Conservation (phyloP, 2,113 vertebrate genomes). For the Equus quagga region DNA sequence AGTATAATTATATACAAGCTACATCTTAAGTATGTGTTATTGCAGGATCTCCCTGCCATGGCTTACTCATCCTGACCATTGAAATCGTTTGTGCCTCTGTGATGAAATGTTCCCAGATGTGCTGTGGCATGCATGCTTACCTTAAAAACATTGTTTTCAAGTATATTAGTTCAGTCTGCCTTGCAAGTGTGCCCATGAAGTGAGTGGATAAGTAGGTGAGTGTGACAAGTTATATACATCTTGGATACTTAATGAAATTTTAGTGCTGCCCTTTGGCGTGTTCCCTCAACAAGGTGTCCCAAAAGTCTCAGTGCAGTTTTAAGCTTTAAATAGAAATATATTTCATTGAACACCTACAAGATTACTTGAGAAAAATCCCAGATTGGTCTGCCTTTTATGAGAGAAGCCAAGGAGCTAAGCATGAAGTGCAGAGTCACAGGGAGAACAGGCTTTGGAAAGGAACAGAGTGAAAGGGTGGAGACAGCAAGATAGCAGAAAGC, state of each 20-base stretch:
- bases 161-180: neutral
- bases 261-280: neutral
- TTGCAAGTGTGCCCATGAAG: constrained; percentile 9
- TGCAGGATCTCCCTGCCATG: constrained; percentile 28
- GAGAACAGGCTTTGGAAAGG: constrained; percentile 22
- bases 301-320: neutral
- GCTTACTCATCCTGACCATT: constrained; percentile 58
- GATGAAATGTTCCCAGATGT: constrained; percentile 51
- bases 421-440: neutral
- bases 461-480: neutral
- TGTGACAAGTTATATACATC: neutral
- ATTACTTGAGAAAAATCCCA: constrained; percentile 6
- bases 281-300: neutral
- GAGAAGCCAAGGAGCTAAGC: neutral
- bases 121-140: neutral
- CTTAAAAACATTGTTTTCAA: neutral
- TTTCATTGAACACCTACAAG: neutral
- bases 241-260: neutral
- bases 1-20: constrained; percentile 75
- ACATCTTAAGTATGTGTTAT: constrained; percentile 67
- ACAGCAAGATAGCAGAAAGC: neutral
- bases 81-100: constrained; percentile 30
- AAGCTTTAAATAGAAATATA: constrained; percentile 44
- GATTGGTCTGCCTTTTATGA: neutral
- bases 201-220: neutral